Base-by-base conservation (phyloP, 2,113 vertebrate genomes). In the Suncus etruscus region DNA sequence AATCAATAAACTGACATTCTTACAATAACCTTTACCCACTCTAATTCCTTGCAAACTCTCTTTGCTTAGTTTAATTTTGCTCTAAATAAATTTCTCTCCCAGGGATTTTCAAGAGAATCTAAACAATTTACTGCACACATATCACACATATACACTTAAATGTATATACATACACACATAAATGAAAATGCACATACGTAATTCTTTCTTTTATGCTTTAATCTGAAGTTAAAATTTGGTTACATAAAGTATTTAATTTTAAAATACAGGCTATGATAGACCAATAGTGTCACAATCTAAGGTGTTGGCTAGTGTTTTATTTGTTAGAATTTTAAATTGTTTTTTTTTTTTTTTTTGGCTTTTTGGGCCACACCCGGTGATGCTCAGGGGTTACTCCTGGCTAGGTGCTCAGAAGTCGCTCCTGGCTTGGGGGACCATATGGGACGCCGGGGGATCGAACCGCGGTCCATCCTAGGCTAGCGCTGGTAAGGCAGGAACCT, bases 191-290 rank as follows among this genome's bases (percentile, higher is more conserved):
- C 29, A 79, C 22, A 84, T 27, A 18, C 11, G 8, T 10, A 51
- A 0, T 4, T 18, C 54, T 47, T 73, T 25, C 10, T 84, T 65
- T 47, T 7, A 61, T 14, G 39, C 25, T 63, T 47, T 81, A 72
- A 31, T 91, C 73, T 70, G 29, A 61, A 81, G 58, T 22, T 77
- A 29, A 89, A 85, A 92, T 78, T 3, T 70, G n/a, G 61, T 47
- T 45, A 65, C 1, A 6, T 39, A 14, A 3, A 72, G 39, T 72
- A 73, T 51, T 91, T 74, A 32, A 16, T 58, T 68, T 61, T 70
- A 83, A 85, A 88, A 83, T 45, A 3, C 39, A n/a, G 31, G 1
- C 50, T 83, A 31, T 45, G 50, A 15, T 50, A 73, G 8, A 39
- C 70, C 39, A 87, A 79, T 91, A 6, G 70, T 32, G 18, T 69